Conservation (phyloP, 2,113 vertebrate genomes). For the Pteruthius melanotis region DNA sequence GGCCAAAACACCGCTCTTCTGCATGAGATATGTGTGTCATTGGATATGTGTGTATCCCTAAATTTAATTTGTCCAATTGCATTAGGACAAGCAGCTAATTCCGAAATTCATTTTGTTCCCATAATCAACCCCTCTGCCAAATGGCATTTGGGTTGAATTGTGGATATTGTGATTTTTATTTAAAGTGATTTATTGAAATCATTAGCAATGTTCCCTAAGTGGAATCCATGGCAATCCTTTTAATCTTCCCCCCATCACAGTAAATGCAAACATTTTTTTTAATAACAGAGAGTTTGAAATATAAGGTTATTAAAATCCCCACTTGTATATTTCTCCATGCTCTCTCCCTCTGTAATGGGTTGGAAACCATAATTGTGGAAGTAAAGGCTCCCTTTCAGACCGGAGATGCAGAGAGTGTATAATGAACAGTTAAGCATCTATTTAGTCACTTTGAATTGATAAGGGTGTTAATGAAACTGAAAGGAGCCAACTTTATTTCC, state of each 20-base stretch:
- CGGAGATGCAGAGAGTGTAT: neutral
- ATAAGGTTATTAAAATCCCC: conserved; percentile 33
- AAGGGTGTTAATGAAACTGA: neutral
- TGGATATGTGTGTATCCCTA: neutral
- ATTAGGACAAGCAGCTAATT: conserved; percentile 49
- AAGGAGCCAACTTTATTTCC: neutral
- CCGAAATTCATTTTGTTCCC: conserved; percentile 31
- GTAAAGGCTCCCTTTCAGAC: conserved; percentile 18
- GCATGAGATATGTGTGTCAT: neutral
- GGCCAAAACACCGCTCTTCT: neutral
- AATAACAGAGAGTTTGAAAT: conserved; percentile 32
- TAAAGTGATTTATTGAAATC: conserved; percentile 46
- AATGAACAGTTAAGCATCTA: conserved; percentile 35
- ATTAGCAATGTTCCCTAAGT: conserved; percentile 29
- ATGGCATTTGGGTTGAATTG: conserved; percentile 29
- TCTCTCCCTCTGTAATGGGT: neutral
- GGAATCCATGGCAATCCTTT: conserved; percentile 32
- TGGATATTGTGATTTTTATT: conserved; percentile 51
- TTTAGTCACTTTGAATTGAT: conserved; percentile 1
- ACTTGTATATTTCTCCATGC: neutral
- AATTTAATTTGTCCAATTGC: conserved; percentile 46
- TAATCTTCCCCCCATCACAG: conserved; percentile 19
- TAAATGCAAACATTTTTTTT: conserved; percentile 43
- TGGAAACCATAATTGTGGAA: neutral
- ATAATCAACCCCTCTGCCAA: conserved; percentile 42